A percentile compares a stretch with the other conserved stretches of the same genome.
Conservation (phyloP, 2,797 vertebrate genomes). For the Enteromius trimaculatus region DNA sequence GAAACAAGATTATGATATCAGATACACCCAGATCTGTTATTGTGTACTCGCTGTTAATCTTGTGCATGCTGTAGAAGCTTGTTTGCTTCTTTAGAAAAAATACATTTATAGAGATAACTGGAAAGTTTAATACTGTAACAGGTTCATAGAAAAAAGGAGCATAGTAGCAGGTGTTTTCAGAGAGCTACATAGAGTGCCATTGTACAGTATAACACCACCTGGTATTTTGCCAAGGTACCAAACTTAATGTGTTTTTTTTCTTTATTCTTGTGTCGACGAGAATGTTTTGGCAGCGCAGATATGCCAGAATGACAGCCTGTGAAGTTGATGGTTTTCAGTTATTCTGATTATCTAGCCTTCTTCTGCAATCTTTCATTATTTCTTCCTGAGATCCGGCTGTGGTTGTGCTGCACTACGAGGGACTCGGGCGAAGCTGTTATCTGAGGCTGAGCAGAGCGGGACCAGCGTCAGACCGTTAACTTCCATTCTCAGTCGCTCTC, state of each 20-base stretch:
- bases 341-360: slow-evolving; percentile 60
- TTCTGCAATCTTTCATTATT: slow-evolving; percentile 64
- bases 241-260: slow-evolving; percentile 9
- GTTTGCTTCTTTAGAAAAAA: neutral
- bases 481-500: slow-evolving; percentile 36
- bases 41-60: neutral
- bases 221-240: slow-evolving; percentile 20
- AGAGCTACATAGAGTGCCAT: neutral
- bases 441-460: slow-evolving; percentile 63
- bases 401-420: slow-evolving; percentile 56
- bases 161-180: slow-evolving; percentile 20
- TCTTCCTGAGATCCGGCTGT: slow-evolving; percentile 64
- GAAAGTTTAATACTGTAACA: neutral
- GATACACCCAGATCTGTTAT: neutral
- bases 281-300: slow-evolving; percentile 41
- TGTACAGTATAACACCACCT: slow-evolving; percentile 19
- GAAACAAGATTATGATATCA: slow-evolving; percentile 6
- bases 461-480: slow-evolving; percentile 62
- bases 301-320: slow-evolving; percentile 50
- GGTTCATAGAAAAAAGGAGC: slow-evolving; percentile 5
- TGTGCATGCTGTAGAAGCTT: neutral
- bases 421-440: slow-evolving; percentile 62
- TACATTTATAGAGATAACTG: neutral
- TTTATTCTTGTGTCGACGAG: slow-evolving; percentile 40
- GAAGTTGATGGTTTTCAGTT: slow-evolving; percentile 66